These are phyloP conservation scores for Brachionus calyciflorus DNA, from an alignment of 1,140 invertebrate genomes.

Conservation along the genomic window DNA sequence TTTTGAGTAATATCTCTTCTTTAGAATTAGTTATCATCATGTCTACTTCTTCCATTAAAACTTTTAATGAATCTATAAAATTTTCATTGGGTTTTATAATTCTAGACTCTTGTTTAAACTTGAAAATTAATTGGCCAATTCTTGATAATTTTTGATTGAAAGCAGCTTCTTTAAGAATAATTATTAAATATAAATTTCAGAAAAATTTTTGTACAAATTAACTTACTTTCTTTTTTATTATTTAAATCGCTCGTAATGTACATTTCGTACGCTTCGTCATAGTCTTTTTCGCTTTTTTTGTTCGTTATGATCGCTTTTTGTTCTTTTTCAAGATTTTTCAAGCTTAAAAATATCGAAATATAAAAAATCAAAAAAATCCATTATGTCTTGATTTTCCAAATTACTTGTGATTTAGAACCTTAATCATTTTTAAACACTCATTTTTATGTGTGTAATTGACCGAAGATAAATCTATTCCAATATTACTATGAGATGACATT, in stretches of 20 bases:
- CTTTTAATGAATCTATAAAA: slow-evolving; percentile 7
- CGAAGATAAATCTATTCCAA: not conserved
- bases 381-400: not conserved
- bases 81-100: not conserved
- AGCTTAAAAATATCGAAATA: not conserved
- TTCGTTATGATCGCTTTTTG: not conserved
- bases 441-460: slow-evolving; percentile 15
- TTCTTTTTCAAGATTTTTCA: slow-evolving; percentile 17
- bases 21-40: not conserved
- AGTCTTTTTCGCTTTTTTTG: slow-evolving; percentile 9
- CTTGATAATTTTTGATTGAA: not conserved
- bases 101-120: not conserved
- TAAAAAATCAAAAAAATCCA: not conserved
- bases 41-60: slow-evolving; percentile 31
- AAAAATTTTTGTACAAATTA: not conserved
- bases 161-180: not conserved
- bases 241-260: not conserved
- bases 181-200: not conserved
- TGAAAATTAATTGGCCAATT: not conserved
- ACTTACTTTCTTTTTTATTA: slow-evolving; percentile 25
- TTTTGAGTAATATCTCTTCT: slow-evolving; percentile 49
- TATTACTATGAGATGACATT: not conserved
- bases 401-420: not conserved
- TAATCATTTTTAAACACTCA: slow-evolving; percentile 33
- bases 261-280: slow-evolving; percentile 13